These are phyloP conservation scores for Cardinalis cardinalis DNA, from an alignment of 2,113 vertebrate genomes.

Conservation along the genomic window DNA sequence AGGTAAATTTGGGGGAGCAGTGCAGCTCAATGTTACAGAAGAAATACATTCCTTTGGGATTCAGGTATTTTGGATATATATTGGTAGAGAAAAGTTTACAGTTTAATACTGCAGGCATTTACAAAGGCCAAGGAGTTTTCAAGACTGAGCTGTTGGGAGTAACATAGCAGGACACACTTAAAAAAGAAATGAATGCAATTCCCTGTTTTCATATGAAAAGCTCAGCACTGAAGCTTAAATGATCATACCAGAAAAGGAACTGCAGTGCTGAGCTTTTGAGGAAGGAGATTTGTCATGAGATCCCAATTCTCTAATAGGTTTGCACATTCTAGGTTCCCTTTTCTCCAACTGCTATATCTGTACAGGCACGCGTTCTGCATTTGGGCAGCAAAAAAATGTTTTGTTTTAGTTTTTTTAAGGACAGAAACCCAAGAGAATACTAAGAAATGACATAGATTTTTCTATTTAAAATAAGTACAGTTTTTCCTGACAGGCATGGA, in stretches of 20 bases:
- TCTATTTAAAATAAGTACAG: constrained; percentile 31
- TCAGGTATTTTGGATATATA: background rate
- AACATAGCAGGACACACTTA: background rate
- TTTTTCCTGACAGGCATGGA: constrained; percentile 1
- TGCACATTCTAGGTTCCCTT: background rate
- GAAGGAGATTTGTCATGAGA: constrained; percentile 13
- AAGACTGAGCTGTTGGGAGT: constrained; percentile 7
- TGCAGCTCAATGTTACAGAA: background rate
- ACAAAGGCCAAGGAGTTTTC: constrained; percentile 21
- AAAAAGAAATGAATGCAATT: background rate
- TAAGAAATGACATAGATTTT: constrained; percentile 26
- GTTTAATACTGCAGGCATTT: constrained; percentile 1
- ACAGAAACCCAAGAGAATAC: background rate
- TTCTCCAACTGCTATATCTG: background rate
- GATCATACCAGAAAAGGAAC: background rate
- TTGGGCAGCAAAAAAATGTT: background rate
- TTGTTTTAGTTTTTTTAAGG: background rate
- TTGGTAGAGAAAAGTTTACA: background rate
- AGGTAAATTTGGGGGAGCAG: background rate
- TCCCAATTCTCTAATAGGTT: constrained; percentile 37
- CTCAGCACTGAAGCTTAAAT: constrained; percentile 17
- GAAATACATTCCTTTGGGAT: background rate
- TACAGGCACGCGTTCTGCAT: background rate
- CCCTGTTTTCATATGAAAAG: constrained; percentile 32
- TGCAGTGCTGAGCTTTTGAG: constrained; percentile 14